Base-by-base conservation (phyloP, 1,140 invertebrate species). In the Scaptomyza hsui region DNA sequence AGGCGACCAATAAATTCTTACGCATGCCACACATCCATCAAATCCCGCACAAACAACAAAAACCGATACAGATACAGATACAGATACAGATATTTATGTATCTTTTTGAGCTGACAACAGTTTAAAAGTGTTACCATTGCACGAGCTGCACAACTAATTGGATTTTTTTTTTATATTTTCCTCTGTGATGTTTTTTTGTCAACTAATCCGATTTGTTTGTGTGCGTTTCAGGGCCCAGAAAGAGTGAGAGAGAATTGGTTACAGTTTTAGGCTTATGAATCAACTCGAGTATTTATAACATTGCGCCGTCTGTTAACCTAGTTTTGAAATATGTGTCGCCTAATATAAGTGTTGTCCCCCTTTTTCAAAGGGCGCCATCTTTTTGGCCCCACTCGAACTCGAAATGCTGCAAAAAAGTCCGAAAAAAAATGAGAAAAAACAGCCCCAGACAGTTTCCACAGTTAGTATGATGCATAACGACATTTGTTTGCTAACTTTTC, bases 21-120 rank as follows among this genome's bases (percentile, higher is more conserved):
- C 81, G 80, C 76, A 78, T 83, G 81, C 81, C 80, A 83, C 80
- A 83, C 81, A 83, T 83, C 80, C 80, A 83, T 83, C 80, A 82
- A 83, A 65, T 60, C 41, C 49, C 39, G 12, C 57, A 29, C 35
- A 21, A 15, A 1, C 12, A 26, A 24, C 26, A 41, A 32, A 64
- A 16, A 64, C 4, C 12, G 3, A 29, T 13, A 49, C 10, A 49
- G 15, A 59, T 21, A 60, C 26, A 60, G 29, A 60, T 48, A 63
- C 24, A 61, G 45, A 60, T 48, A 24, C 37, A 47, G 35, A 52
- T 26, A 49, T 37, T 70, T 68, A 15, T 10, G 67, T 71, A 62
- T 60, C 51, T 61, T 16, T 61, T 16, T 37, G 32, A 35, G 49
- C 59, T 57, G 44, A 75, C 56, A 72, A 72, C 65, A 55, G 76